Conservation (phyloP, 2,888 invertebrate genomes). For the Acanthosoma haemorrhoidale region DNA sequence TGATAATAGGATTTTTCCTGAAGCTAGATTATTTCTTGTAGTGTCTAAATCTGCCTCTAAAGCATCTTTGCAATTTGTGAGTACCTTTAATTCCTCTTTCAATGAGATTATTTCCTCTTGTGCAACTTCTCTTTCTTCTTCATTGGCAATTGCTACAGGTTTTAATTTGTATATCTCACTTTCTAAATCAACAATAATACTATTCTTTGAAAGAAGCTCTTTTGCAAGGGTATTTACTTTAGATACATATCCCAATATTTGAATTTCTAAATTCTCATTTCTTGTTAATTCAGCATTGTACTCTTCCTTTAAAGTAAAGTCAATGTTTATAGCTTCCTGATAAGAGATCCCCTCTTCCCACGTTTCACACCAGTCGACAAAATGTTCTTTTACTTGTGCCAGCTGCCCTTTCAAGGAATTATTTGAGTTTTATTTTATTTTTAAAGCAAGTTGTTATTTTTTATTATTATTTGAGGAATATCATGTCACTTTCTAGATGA, state of each 20-base stretch:
- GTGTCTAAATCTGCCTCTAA: neutral
- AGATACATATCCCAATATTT: neutral
- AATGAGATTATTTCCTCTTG: neutral
- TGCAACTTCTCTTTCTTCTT: neutral
- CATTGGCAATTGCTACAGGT: too few relatives aligned
- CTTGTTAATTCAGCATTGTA: neutral
- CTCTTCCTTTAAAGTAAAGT: neutral
- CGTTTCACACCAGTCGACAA: too few relatives aligned
- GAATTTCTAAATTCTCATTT: conserved; percentile 4
- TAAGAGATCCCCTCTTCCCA: too few relatives aligned
- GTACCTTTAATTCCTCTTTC: neutral
- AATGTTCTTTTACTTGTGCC: too few relatives aligned
- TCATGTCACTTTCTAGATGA: too few relatives aligned
- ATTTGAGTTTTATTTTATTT: too few relatives aligned
- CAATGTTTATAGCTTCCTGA: too few relatives aligned
- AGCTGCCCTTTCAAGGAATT: too few relatives aligned
- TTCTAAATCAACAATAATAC: neutral
- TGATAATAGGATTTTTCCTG: neutral
- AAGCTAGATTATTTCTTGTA: neutral
- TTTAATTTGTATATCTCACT: neutral
- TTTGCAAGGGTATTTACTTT: neutral
- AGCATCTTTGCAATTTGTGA: neutral
- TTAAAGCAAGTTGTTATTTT: too few relatives aligned
- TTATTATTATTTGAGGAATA: too few relatives aligned
- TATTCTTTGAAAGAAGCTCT: neutral